phyloP scores from a whole-genome alignment of 1,140 invertebrate species.

The Vanessa atalanta region DNA sequence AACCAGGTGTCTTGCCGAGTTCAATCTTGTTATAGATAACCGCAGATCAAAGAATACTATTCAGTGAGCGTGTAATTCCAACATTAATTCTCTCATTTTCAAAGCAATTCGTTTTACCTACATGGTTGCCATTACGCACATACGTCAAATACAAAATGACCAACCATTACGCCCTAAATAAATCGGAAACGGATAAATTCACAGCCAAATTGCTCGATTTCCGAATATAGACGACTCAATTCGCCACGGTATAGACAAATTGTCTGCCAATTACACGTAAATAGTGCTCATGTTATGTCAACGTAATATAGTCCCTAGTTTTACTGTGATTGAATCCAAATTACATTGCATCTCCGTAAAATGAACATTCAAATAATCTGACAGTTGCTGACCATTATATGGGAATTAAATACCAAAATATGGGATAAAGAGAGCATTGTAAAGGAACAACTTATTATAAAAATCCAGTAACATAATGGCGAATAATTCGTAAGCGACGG shows the following conservation, averaged over 20 bases:
- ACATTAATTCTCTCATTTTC: slow-evolving; percentile 21
- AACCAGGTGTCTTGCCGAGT: background rate
- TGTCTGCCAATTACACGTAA: slow-evolving; percentile 48
- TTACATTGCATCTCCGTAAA: slow-evolving; percentile 16
- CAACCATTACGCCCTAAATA: slow-evolving; percentile 63
- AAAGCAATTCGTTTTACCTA: slow-evolving; percentile 63
- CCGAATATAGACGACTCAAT: slow-evolving; percentile 71
- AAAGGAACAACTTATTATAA: slow-evolving; percentile 46
- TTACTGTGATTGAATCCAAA: background rate
- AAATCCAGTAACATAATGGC: slow-evolving; percentile 47
- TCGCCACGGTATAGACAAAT: slow-evolving; percentile 67
- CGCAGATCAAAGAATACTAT: slow-evolving; percentile 2
- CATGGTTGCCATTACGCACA: slow-evolving; percentile 52
- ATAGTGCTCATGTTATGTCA: slow-evolving; percentile 22
- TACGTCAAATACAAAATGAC: slow-evolving; percentile 53
- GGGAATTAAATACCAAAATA: slow-evolving; percentile 59
- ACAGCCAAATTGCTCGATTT: slow-evolving; percentile 72
- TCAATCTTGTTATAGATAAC: background rate
- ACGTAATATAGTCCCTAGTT: slow-evolving; percentile 5
- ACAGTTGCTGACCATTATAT: slow-evolving; percentile 53
- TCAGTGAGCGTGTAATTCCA: slow-evolving; percentile 10
- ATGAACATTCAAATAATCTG: slow-evolving; percentile 49
- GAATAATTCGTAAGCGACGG: slow-evolving; percentile 50
- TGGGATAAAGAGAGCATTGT: slow-evolving; percentile 41
- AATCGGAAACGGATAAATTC: slow-evolving; percentile 72